Conservation (phyloP, 2,797 vertebrate species). For the Tokudaia tokunoshimensis region DNA sequence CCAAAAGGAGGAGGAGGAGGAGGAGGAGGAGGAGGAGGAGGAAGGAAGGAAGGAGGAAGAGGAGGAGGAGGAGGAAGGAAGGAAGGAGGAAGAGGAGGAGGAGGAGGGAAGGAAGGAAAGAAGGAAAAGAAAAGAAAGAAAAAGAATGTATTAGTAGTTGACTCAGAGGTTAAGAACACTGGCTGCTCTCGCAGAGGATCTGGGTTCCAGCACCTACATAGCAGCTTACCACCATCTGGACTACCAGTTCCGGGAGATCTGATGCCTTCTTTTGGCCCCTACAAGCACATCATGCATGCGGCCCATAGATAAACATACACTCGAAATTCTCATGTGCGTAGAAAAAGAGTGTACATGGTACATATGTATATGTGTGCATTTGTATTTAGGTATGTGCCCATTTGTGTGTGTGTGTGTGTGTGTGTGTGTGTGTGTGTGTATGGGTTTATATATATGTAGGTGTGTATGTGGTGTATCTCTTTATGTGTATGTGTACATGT, state of each 20-base stretch:
- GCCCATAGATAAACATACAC: background rate
- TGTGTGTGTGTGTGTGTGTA: too few relatives aligned
- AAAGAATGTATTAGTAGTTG: background rate
- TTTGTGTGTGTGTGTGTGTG: background rate
- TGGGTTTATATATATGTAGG: background rate
- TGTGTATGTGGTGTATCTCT: background rate
- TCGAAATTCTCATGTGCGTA: background rate
- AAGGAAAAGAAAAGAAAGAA: background rate
- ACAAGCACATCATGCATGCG: background rate
- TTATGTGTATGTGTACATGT: background rate
- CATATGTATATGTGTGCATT: background rate
- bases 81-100: background rate
- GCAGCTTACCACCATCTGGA: background rate
- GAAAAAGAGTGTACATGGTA: background rate
- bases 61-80: too few relatives aligned
- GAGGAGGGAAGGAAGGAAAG: too few relatives aligned
- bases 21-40: too few relatives aligned
- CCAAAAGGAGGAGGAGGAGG: background rate
- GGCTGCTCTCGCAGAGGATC: background rate
- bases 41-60: too few relatives aligned
- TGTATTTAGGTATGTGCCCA: background rate
- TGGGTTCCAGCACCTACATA: background rate
- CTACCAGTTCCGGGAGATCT: background rate
- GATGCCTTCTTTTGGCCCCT: background rate
- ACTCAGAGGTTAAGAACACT: background rate